Conservation (phyloP, 2,888 invertebrate species). For the Aproaerema taeniolella region DNA sequence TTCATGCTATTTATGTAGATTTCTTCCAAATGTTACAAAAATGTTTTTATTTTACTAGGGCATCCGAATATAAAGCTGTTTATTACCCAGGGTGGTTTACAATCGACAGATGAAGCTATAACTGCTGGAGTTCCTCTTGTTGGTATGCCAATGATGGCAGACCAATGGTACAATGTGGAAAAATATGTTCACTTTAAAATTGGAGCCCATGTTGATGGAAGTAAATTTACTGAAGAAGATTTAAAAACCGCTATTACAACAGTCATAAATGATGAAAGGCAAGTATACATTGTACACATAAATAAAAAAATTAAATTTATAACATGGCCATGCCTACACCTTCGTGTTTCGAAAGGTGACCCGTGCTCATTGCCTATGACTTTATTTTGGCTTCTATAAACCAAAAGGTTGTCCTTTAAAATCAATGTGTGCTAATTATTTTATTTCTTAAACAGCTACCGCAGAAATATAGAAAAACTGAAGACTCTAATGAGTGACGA, state of each 20-base stretch:
- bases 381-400: too few species aligned
- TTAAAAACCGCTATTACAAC: slow-evolving; percentile 33
- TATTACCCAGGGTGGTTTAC: slow-evolving; percentile 64
- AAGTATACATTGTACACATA: too few species aligned
- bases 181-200: slow-evolving; percentile 38
- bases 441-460: slow-evolving; percentile 29
- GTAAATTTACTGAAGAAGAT: slow-evolving; percentile 31
- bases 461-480: slow-evolving; percentile 24
- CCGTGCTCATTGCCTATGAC: background rate
- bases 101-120: slow-evolving; percentile 64
- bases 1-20: too few species aligned
- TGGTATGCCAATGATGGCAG: slow-evolving; percentile 57
- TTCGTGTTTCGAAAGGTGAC: too few species aligned
- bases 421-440: too few species aligned
- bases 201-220: slow-evolving; percentile 33
- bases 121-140: slow-evolving; percentile 53
- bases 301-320: too few species aligned
- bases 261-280: slow-evolving; percentile 36
- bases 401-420: too few species aligned
- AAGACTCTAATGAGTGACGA: slow-evolving; percentile 25
- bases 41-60: slow-evolving; percentile 20
- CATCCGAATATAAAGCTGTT: slow-evolving; percentile 68
- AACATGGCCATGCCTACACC: too few species aligned
- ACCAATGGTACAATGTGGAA: slow-evolving; percentile 57
- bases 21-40: too few species aligned